Percentiles rank a stretch among this genome's conserved stretches.
Evolutionary conservation across 2,888 invertebrate species (phyloP).

Genomic region (Nephrocerus scutellatus): DNA sequence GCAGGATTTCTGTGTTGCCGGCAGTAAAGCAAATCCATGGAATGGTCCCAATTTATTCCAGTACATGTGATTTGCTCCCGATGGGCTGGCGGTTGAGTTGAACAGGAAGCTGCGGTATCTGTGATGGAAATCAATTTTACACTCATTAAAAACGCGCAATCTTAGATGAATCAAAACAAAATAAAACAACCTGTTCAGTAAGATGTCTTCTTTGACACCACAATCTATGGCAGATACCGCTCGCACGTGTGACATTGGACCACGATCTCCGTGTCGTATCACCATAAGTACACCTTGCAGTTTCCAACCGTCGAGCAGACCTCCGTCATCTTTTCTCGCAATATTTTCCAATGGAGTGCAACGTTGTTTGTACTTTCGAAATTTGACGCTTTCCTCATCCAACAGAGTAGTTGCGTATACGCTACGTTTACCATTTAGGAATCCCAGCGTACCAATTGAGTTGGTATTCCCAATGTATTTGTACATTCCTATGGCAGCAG

Average conservation of each 20-base stretch:
- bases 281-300: constrained; percentile 58
- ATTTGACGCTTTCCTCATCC: constrained; percentile 55
- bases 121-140: constrained; percentile 1
- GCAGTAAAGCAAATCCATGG: constrained; percentile 74
- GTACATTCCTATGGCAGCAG: constrained; percentile 66
- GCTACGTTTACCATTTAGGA: constrained; percentile 28
- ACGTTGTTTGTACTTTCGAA: constrained; percentile 58
- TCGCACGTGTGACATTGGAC: constrained; percentile 75
- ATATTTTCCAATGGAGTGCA: constrained; percentile 71
- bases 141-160: constrained; percentile 3
- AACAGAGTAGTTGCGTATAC: constrained; percentile 25
- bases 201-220: constrained; percentile 49
- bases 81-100: constrained; percentile 38
- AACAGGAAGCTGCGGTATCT: constrained; percentile 45
- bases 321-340: constrained; percentile 63
- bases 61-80: constrained; percentile 53
- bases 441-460: constrained; percentile 39
- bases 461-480: constrained; percentile 60
- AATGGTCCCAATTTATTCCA: constrained; percentile 77
- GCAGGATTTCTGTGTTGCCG: constrained; percentile 61
- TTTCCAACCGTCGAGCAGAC: constrained; percentile 46
- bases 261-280: constrained; percentile 83
- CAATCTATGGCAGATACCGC: constrained; percentile 75
- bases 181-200: constrained; percentile 39
- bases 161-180: constrained; percentile 16